These are phyloP conservation scores for Leptobrachium leishanense DNA, from an alignment of 2,113 vertebrate genomes.

Conservation along the genomic window DNA sequence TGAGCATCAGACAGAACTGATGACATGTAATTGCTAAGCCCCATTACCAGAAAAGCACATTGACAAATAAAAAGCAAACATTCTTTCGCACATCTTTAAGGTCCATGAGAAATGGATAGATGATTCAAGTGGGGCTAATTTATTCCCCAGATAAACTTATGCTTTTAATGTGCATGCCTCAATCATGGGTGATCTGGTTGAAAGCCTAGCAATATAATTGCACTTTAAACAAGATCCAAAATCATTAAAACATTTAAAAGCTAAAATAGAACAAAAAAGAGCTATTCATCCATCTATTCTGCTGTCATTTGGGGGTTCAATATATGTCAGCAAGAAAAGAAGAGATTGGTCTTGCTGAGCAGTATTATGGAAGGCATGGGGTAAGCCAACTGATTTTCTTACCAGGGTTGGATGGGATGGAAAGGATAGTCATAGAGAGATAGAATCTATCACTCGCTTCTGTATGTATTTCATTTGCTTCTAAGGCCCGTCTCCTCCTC, in stretches of 20 bases:
- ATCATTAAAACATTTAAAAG: not conserved
- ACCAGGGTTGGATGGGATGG: too few species aligned
- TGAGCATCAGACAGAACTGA: constrained; percentile 22
- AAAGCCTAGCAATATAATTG: not conserved
- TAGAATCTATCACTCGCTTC: too few species aligned
- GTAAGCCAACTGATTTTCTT: too few species aligned
- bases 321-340: too few species aligned
- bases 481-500: too few species aligned
- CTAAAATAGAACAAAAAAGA: too few species aligned
- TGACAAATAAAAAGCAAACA: constrained; percentile 56
- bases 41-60: constrained; percentile 65
- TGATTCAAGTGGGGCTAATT: constrained; percentile 18
- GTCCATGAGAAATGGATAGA: constrained; percentile 33
- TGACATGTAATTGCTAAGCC: constrained; percentile 65
- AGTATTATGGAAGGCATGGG: too few species aligned
- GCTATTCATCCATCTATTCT: too few species aligned
- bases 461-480: too few species aligned
- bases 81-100: constrained; percentile 1
- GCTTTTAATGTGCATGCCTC: not conserved
- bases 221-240: constrained; percentile 11
- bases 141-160: constrained; percentile 7
- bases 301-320: not conserved
- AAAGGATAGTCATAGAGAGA: too few species aligned
- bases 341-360: too few species aligned
- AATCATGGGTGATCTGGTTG: not conserved